Base-by-base conservation (phyloP, 2,797 vertebrate species). In the Poecilia gillii region DNA sequence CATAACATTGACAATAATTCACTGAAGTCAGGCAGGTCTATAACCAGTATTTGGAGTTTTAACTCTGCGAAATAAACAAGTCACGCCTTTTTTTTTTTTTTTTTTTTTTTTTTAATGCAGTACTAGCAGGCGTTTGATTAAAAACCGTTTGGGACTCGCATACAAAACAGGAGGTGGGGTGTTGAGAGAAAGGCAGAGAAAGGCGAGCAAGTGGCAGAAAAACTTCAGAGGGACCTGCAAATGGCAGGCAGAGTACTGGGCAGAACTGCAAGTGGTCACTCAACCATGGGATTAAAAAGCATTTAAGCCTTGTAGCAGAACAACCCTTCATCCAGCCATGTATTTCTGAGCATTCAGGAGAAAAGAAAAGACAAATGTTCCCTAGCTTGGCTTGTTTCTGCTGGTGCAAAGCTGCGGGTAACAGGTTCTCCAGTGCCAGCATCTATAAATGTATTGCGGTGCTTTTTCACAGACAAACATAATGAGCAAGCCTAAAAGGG, bases 241-340 rank as follows among this genome's bases (percentile, higher is more conserved):
- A 91, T 89, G 84, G 88, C 90, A 90, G 87, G 73, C 85, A 88
- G 89, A 91, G 86, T 86, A 79, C 87, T 82, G 91, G 89, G 89
- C 91, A 90, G 84, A 88, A 89, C 92, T 90, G 91, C 90, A 87
- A 94, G 93, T 88, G 91, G 90, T 91, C 95, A 94, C 86, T 94
- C 92, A 95, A 93, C 90, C 95, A 91, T 95, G 94, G 94, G 94
- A 96, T 95, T 96, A 95, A 95, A 95, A 95, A 92, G 86, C 94
- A 93, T 95, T 96, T 94, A 94, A 95, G 92, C 92, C 90, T 90
- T 93, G 93, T 94, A 94, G 87, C 88, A 88, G 80, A 78, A 72
- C 81, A 68, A 72, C 70, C 51, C 72, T 49, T 86, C 74, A 31
- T 83, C 82, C 84, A 89, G 78, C 85, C 86, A 74, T 90, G 86